Evolutionary conservation across 92 coral and sea anemone species (phyloP), one percentile per base, ranked within the genome.

Genomic region (Chrysogorgia sp.): DNA sequence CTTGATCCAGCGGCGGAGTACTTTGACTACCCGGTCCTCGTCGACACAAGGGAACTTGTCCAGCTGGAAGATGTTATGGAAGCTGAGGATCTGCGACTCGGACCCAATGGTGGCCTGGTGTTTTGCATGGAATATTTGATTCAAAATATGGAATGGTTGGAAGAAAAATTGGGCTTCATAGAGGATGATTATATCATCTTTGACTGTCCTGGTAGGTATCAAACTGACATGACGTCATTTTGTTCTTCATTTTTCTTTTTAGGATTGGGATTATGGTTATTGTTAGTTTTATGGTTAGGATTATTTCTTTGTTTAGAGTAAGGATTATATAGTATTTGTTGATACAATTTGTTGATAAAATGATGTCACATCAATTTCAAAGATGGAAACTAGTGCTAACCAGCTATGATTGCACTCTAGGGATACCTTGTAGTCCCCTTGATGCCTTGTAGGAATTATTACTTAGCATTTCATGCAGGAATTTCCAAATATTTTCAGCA

Each of bases 1-100:
- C 84, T 96, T 20, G 99, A 96, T 66, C 99, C 99, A 3, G 99
- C 99, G n/a, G 99, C 99, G 0, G 99, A 96, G 52, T 91, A 89
- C 65, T 96, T 96, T 82, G 91, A 77, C 40, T 96, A 96, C 63
- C 99, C 92, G 7, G 96, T 96, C 14, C 67, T 90, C 14, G 83
- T 90, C 25, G 99, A 94, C 85, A 88, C 88, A 13, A 85, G 94
- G 72, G 98, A 94, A 71, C 85, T 94, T 26, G 92, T 94, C 7
- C 97, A 88, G 60, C 86, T 94, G 56, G 98, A 94, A 22, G 98
- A 94, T 85, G 98, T 91, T 14, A 94, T 94, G 98, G 97, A 91
- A 71, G 98, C 97, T 13, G 98, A 91, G 4, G 97, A 91, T 58
- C 83, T 92, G 22, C 86, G 82, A 58, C 97, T 91, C 78, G 97